These are phyloP conservation scores for Urocyon cinereoargenteus DNA, from an alignment of 2,797 vertebrate species.

Conservation along the genomic window DNA sequence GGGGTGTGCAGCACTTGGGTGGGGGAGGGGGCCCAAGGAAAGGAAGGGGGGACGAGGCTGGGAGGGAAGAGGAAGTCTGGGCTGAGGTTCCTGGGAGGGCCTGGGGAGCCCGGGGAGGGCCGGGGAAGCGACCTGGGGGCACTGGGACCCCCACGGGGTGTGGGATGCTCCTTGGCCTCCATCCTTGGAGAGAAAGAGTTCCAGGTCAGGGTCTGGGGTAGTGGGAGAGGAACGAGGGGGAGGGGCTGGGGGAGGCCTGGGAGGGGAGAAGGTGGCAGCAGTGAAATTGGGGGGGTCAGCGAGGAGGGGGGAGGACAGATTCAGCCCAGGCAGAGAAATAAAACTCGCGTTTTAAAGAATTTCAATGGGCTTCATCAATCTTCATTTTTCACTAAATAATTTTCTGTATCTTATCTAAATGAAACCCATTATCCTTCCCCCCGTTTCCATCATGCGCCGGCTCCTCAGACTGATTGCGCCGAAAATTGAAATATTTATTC, in stretches of 20 bases:
- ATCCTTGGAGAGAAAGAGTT: background rate
- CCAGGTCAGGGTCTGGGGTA: background rate
- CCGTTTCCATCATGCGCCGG: conserved; percentile 85
- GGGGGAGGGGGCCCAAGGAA: background rate
- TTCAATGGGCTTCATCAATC: conserved; percentile 86
- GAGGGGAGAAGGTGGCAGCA: background rate
- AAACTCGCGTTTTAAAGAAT: conserved; percentile 78
- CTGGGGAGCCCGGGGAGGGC: background rate
- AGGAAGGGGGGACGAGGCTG: background rate
- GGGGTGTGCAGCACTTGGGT: conserved; percentile 4
- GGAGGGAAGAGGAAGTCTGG: background rate
- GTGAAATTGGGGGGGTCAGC: background rate
- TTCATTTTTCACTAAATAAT: conserved; percentile 89
- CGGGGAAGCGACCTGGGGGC: background rate
- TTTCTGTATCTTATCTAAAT: conserved; percentile 89
- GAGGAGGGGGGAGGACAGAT: background rate
- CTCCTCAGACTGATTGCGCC: conserved; percentile 84
- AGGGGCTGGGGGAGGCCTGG: background rate
- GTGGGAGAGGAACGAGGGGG: background rate
- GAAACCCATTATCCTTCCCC: conserved; percentile 88
- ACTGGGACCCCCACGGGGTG: background rate
- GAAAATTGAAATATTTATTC: conserved; percentile 90
- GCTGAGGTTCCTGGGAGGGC: background rate
- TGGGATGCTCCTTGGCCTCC: background rate
- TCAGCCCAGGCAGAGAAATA: conserved; percentile 70